phyloP scores from a whole-genome alignment of 2,888 invertebrate species.

The Drosophila peninsularis region DNA sequence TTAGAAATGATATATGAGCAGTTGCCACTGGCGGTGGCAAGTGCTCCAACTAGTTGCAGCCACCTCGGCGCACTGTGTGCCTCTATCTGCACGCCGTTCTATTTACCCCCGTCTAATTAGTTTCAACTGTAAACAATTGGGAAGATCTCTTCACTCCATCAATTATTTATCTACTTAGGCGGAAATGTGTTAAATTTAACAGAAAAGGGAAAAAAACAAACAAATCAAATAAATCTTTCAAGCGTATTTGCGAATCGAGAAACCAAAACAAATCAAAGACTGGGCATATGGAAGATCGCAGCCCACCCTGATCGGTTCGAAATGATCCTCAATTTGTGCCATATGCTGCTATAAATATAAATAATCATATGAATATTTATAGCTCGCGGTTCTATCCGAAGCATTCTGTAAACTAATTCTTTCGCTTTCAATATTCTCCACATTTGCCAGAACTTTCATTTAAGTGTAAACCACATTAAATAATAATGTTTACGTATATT shows the following conservation, averaged over 20 bases:
- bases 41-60: conserved; percentile 40
- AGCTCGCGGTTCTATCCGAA: conserved; percentile 5
- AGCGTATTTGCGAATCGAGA: conserved; percentile 42
- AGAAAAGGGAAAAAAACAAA: not conserved
- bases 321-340: conserved; percentile 34
- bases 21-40: conserved; percentile 23
- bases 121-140: conserved; percentile 36
- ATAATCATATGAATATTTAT: conserved; percentile 37
- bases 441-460: conserved; percentile 6
- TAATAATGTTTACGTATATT: conserved; percentile 50
- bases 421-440: not conserved
- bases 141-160: conserved; percentile 27
- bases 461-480: not conserved
- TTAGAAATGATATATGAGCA: conserved; percentile 40
- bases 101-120: conserved; percentile 44
- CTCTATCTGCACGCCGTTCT: not conserved
- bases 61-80: conserved; percentile 12
- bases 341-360: conserved; percentile 53
- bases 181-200: conserved; percentile 33
- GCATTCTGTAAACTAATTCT: not conserved
- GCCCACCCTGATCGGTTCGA: conserved; percentile 3
- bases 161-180: conserved; percentile 39
- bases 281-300: conserved; percentile 6
- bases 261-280: conserved; percentile 17
- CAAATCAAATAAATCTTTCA: conserved; percentile 56